Evolutionary conservation across 2,888 invertebrate genomes (phyloP).

Genomic region (Drosophila siamana): DNA sequence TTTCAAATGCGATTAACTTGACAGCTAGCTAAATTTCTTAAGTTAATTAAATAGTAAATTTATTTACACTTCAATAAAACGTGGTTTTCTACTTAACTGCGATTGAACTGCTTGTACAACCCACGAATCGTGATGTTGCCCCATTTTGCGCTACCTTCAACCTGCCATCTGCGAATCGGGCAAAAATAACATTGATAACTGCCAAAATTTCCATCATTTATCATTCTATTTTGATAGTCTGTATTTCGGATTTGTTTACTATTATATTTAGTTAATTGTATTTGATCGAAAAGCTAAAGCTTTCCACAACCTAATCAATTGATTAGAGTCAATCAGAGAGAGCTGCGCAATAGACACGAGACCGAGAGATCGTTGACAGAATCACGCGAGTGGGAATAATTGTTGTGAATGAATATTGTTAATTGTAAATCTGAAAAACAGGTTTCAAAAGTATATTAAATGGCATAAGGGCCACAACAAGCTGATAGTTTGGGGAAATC

Average conservation of each 20-base stretch:
- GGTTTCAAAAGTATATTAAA: slow-evolving; percentile 26
- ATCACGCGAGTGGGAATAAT: slow-evolving; percentile 35
- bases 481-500: slow-evolving; percentile 4
- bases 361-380: slow-evolving; percentile 16
- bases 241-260: slow-evolving; percentile 41
- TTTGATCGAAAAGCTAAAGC: slow-evolving; percentile 33
- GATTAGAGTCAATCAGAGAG: slow-evolving; percentile 38
- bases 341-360: slow-evolving; percentile 53
- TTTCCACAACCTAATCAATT: slow-evolving; percentile 41
- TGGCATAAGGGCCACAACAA: slow-evolving; percentile 19
- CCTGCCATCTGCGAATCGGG: slow-evolving; percentile 5
- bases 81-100: no score
- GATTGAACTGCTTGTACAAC: not conserved
- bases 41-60: not conserved
- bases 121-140: slow-evolving; percentile 8
- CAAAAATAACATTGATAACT: slow-evolving; percentile 31
- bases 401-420: no score
- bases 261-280: slow-evolving; percentile 35
- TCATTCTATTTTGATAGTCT: slow-evolving; percentile 29
- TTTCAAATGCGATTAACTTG: not conserved
- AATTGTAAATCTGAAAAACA: slow-evolving; percentile 18
- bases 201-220: slow-evolving; percentile 50
- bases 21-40: not conserved
- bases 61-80: not conserved
- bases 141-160: slow-evolving; percentile 9